Evolutionary conservation across 2,888 invertebrate genomes (phyloP).

Genomic region (Diogma glabrata): DNA sequence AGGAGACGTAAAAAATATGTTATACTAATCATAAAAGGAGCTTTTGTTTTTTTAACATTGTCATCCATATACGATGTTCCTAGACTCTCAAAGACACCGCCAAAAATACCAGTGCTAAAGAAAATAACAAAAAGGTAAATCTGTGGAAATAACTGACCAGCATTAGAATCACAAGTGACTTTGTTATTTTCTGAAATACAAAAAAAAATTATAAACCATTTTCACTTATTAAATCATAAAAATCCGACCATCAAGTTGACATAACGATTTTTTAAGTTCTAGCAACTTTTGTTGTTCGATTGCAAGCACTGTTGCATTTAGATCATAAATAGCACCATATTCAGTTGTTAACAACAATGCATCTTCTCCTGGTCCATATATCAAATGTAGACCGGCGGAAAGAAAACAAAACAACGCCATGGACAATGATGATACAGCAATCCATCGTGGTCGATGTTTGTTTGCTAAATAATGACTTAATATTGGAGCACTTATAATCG

Average conservation of each 20-base stretch:
- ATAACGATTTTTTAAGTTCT: too few species aligned
- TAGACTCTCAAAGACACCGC: slow-evolving; percentile 54
- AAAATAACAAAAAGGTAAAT: slow-evolving; percentile 53
- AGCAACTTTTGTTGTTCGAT: too few species aligned
- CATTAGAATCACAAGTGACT: too few species aligned
- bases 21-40: slow-evolving; percentile 56
- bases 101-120: slow-evolving; percentile 58
- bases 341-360: slow-evolving; percentile 43
- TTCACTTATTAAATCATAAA: too few species aligned
- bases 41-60: slow-evolving; percentile 34
- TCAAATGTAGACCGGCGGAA: slow-evolving; percentile 46
- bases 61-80: slow-evolving; percentile 66
- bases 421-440: slow-evolving; percentile 26
- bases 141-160: slow-evolving; percentile 36
- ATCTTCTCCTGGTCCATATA: slow-evolving; percentile 48
- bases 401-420: slow-evolving; percentile 31
- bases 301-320: neutral
- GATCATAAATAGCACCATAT: slow-evolving; percentile 23
- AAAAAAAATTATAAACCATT: too few species aligned
- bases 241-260: slow-evolving; percentile 11
- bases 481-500: slow-evolving; percentile 45
- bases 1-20: slow-evolving; percentile 55
- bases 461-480: neutral
- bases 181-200: too few species aligned
- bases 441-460: slow-evolving; percentile 51